Evolutionary conservation across 2,113 vertebrate genomes (phyloP).

Genomic region (Austrofundulus limnaeus): DNA sequence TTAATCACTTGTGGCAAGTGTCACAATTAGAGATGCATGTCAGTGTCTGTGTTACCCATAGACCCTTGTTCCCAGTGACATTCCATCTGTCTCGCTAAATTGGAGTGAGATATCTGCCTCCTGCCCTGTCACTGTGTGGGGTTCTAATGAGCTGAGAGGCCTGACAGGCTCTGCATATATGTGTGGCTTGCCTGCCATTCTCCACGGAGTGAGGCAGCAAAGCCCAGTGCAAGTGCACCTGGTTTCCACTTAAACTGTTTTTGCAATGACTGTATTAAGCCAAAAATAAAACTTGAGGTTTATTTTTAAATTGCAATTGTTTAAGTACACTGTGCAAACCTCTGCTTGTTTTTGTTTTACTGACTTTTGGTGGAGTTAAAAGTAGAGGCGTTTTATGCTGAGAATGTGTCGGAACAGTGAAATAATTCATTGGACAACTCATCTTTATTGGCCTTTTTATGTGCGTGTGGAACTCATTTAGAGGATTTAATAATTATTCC

Average conservation of each 20-base stretch:
- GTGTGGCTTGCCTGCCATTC: conserved; percentile 38
- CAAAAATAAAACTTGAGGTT: not conserved
- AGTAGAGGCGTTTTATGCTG: no score
- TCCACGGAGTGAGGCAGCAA: conserved; percentile 41
- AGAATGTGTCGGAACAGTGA: not conserved
- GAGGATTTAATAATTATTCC: not conserved
- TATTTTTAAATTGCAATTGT: conserved; percentile 16
- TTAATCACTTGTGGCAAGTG: conserved; percentile 23
- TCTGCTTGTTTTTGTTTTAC: no score
- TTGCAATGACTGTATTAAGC: conserved; percentile 12
- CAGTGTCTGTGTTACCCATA: conserved; percentile 42
- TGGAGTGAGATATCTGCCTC: conserved; percentile 67
- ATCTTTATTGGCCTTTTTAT: not conserved
- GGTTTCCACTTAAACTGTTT: conserved; percentile 6
- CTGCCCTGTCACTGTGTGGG: conserved; percentile 56
- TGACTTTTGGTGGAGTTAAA: no score
- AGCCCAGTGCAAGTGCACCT: conserved; percentile 16
- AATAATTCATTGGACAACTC: not conserved
- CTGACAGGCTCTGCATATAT: conserved; percentile 54
- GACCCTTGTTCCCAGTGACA: conserved; percentile 50
- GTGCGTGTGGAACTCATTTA: not conserved
- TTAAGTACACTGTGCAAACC: not conserved
- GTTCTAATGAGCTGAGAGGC: conserved; percentile 67
- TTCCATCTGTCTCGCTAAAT: conserved; percentile 69
- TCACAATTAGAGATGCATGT: conserved; percentile 46